These are phyloP conservation scores for Xestia sexstrigata DNA, from an alignment of 2,888 invertebrate genomes.

Conservation along the genomic window DNA sequence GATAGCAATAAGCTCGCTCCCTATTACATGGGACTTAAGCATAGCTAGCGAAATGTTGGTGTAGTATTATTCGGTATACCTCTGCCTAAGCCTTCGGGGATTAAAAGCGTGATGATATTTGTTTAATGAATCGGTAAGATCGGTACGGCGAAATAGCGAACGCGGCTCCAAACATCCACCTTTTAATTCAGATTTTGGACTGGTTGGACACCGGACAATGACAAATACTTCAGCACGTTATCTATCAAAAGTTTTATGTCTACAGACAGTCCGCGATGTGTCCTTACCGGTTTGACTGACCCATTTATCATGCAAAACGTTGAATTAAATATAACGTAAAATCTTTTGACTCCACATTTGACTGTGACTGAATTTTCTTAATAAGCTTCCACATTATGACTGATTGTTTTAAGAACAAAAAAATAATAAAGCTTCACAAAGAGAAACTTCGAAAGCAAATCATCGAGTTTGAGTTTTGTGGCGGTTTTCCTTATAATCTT, in stretches of 20 bases:
- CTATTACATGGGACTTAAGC: too few relatives aligned
- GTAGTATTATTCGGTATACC: too few relatives aligned
- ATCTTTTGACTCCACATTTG: not conserved
- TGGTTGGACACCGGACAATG: not conserved
- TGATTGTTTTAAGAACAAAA: conserved; percentile 15
- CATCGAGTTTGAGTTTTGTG: conserved; percentile 5
- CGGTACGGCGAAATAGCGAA: too few relatives aligned
- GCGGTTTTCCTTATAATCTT: not conserved
- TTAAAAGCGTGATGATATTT: too few relatives aligned
- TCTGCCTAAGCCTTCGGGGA: too few relatives aligned
- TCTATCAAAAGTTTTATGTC: not conserved
- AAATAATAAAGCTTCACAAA: conserved; percentile 4
- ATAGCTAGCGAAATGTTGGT: too few relatives aligned
- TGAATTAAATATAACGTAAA: not conserved
- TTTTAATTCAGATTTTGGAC: not conserved
- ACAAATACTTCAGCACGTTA: not conserved
- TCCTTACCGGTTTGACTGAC: not conserved
- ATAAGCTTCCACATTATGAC: conserved; percentile 13
- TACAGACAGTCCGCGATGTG: not conserved
- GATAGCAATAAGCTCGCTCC: too few relatives aligned
- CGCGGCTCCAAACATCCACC: not conserved
- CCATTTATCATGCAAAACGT: not conserved
- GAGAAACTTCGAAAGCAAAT: conserved; percentile 14
- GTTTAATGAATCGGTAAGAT: too few relatives aligned
- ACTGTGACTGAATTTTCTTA: not conserved